These are phyloP conservation scores for Lysandra bellargus DNA, from an alignment of 2,888 invertebrate genomes.

Conservation along the genomic window DNA sequence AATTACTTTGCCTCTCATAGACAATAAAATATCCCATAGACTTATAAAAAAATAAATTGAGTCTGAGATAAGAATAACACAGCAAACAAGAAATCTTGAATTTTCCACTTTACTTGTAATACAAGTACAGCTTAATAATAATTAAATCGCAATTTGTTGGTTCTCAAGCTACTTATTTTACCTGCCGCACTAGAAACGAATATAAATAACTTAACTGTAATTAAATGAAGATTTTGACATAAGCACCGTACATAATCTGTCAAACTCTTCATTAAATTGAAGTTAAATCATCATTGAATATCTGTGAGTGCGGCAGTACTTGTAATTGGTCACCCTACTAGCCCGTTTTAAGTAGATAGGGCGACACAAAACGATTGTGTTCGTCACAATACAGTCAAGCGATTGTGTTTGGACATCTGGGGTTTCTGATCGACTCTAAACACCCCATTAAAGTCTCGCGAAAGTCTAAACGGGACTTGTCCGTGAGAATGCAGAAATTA, in stretches of 20 bases:
- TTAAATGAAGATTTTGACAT: too few species aligned
- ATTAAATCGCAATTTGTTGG: too few species aligned
- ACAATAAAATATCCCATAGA: too few species aligned
- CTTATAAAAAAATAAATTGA: too few species aligned
- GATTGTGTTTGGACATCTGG: conserved; percentile 76
- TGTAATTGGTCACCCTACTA: conserved; percentile 51
- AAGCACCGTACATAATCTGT: too few species aligned
- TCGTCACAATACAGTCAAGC: conserved; percentile 64
- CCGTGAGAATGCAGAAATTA: conserved; percentile 21
- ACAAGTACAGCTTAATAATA: not conserved
- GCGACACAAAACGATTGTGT: conserved; percentile 46
- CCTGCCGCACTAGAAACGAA: not conserved
- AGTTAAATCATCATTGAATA: too few species aligned
- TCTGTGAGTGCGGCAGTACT: not conserved
- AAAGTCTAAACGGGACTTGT: conserved; percentile 22
- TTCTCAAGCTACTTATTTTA: not conserved
- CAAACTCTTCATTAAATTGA: too few species aligned
- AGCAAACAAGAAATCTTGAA: not conserved
- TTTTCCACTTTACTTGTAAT: not conserved
- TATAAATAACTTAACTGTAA: too few species aligned
- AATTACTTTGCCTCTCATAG: too few species aligned
- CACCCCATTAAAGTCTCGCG: conserved; percentile 51
- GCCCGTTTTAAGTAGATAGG: conserved; percentile 72
- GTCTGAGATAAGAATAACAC: too few species aligned
- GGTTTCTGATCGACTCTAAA: conserved; percentile 58